phyloP scores from a whole-genome alignment of 2,888 invertebrate species.

The Octodonta nipae region DNA sequence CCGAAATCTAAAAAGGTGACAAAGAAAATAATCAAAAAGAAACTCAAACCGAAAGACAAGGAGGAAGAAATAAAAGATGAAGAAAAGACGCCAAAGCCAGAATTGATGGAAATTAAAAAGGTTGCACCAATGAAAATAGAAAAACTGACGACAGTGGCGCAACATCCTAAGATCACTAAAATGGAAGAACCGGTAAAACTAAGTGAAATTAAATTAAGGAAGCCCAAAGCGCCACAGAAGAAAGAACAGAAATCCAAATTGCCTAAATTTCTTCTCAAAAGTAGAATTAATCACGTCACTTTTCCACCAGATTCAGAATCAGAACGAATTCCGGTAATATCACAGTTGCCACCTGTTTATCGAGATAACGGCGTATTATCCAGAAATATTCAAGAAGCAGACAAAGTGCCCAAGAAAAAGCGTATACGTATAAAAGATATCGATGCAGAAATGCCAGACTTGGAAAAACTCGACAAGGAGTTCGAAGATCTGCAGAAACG shows the following conservation, averaged over 20 bases:
- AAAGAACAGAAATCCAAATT: conserved; percentile 33
- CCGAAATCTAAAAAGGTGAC: conserved; percentile 12
- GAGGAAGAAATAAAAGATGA: conserved; percentile 18
- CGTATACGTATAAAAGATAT: conserved; percentile 31
- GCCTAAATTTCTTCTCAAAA: conserved; percentile 57
- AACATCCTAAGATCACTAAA: conserved; percentile 47
- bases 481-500: conserved; percentile 33
- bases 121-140: conserved; percentile 19
- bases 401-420: conserved; percentile 27
- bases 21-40: conserved; percentile 11
- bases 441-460: conserved; percentile 30
- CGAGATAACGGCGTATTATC: conserved; percentile 36
- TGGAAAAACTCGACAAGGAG: conserved; percentile 37
- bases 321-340: conserved; percentile 28
- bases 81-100: conserved; percentile 17
- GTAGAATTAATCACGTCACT: conserved; percentile 48
- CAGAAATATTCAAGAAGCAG: conserved; percentile 38
- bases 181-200: conserved; percentile 36
- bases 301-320: conserved; percentile 31
- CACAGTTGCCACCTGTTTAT: conserved; percentile 28
- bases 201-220: conserved; percentile 52
- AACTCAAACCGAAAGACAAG: conserved; percentile 9
- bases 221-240: conserved; percentile 26
- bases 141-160: conserved; percentile 47
- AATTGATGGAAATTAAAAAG: conserved; percentile 21